Base-by-base conservation (phyloP, 2,888 invertebrate genomes). In the Hetaerina titia region DNA sequence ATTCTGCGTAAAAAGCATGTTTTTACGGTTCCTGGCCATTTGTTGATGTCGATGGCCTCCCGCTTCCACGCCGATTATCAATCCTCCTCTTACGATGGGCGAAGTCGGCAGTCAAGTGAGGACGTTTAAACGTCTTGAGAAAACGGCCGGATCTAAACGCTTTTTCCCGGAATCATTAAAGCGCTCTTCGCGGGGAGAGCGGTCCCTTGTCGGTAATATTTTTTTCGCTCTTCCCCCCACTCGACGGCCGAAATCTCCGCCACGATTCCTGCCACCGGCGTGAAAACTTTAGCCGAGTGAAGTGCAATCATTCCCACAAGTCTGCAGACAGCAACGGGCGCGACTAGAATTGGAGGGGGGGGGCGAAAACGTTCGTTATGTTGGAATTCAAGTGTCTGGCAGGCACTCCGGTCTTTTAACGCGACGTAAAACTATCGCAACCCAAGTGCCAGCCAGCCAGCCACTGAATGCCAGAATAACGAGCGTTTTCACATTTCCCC, bases 1-100 rank as follows among this genome's bases (percentile, higher is more conserved):
- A 11, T 81, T 31, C 81, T 31, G 31, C 31, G 81, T 81, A 31
- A 81, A 31, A 25, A 81, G 25, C 11, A 81, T 22, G n/a, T 69
- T 81, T 81, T 81, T 81, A 81, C 31, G 81, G 81, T 31, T 22
- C 25, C 25, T 81, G 31, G 45, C 81, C 31, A 7, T 31, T 81
- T 31, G 31, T 81, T 81, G 25, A 25, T 81, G 81, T 81, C 81
- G 81, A 81, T 81, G 31, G 25, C 81, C 81, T 81, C 81, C 81
- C 2, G 25, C 15, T 81, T 25, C 31, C 25, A 31, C 31, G 31
- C 22, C 31, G 60, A 81, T 81, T 81, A 81, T 81, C 81, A 81
- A 31, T 11, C 13, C 19, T 11, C 13, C 19, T 81, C 13, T 81
- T 81, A 81, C 13, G 31, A 69, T 31, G 25, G 25, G 2, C 22